phyloP scores from a whole-genome alignment of 1,140 invertebrate genomes.

The Charaxes varanes region DNA sequence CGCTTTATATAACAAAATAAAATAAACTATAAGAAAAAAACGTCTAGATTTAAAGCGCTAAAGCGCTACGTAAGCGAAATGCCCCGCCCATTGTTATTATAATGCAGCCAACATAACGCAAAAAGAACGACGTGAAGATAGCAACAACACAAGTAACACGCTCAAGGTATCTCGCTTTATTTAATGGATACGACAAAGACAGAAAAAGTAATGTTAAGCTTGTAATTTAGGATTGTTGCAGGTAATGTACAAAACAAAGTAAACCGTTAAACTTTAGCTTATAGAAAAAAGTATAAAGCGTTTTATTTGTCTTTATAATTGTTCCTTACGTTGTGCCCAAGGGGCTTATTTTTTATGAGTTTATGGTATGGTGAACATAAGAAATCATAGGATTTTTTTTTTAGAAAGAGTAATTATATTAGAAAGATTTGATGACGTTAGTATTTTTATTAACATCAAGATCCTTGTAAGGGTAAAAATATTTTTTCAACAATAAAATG shows the following conservation, averaged over 20 bases:
- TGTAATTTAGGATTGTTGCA: slow-evolving; percentile 15
- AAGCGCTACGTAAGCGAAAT: slow-evolving; percentile 21
- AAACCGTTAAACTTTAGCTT: not conserved
- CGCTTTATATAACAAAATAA: slow-evolving; percentile 6
- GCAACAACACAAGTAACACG: slow-evolving; percentile 24
- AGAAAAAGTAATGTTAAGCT: slow-evolving; percentile 13
- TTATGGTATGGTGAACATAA: no score
- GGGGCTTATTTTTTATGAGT: no score
- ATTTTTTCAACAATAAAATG: no score
- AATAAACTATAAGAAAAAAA: not conserved
- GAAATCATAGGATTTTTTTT: no score
- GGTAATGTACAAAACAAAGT: not conserved
- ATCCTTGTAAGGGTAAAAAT: no score
- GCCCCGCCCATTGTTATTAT: slow-evolving; percentile 66
- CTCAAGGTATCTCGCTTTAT: slow-evolving; percentile 27
- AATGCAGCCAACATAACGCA: slow-evolving; percentile 68
- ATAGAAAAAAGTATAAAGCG: no score
- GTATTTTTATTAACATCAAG: no score
- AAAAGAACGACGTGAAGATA: slow-evolving; percentile 45
- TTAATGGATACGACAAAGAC: slow-evolving; percentile 23
- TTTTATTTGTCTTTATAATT: no score
- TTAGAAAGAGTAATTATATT: no score
- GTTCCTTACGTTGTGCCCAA: no score
- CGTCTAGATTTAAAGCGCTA: slow-evolving; percentile 27
- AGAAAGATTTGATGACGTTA: no score